Base-by-base conservation (phyloP, 2,888 invertebrate species). In the Chydorus sphaericus region DNA sequence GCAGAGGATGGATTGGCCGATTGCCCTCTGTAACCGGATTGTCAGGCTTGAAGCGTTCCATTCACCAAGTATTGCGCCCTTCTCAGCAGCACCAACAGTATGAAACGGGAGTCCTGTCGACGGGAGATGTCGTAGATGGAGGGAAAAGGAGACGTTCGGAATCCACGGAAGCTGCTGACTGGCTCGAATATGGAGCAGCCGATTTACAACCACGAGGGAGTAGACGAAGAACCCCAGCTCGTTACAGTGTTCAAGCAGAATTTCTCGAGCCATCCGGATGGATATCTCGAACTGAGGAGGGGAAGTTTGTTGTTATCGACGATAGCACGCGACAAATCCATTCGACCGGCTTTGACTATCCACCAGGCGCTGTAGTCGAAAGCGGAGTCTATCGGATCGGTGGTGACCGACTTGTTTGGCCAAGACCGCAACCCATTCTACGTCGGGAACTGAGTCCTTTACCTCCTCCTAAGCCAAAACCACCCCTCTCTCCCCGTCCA, bases 201-300 rank as follows among this genome's bases (percentile, higher is more conserved):
- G 30, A 49, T n/a, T 48, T 55, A 11, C 31, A 31, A n/a, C 31
- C 52, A 23, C 33, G 52, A 10, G 18, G 11, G 26, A 18, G 31
- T 10, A 31, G 52, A 11, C 31, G 57, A 37, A 59, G 60, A 26
- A 52, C 56, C 50, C 53, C 61, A 48, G 62, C 62, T 29, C 60
- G 62, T 30, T 64, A 65, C 57, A 61, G 61, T 39, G 61, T 65
- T 30, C 59, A 65, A 54, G 61, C 65, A 59, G 64, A 65, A 49
- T 65, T 64, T 59, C 62, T 64, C 23, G 61, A 62, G 52, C 65
- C 65, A n/a, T 57, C 60, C 20, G 81, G 79, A 59, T 78, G 80
- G 66, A 84, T 84, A 62, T 80, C 82, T 61, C 76, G 83, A 49
- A 77, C 83, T 23, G 77, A 81, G n/a, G 83, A 84, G 66, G 84